Evolutionary conservation across 2,797 vertebrate genomes (phyloP).

Genomic region (Lates japonicus): DNA sequence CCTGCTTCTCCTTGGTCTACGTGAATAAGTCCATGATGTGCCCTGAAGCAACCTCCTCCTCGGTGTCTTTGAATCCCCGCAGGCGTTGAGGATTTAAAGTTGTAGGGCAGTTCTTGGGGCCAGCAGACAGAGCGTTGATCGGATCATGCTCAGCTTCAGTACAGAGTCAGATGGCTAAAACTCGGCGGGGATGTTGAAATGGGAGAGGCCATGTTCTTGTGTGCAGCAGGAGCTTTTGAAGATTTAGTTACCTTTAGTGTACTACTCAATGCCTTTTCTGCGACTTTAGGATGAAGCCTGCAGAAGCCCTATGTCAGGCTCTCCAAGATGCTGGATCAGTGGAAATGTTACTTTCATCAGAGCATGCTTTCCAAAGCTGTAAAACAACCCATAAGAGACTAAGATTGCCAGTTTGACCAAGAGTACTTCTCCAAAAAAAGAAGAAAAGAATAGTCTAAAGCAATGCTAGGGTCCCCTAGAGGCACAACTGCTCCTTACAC

Average conservation of each 20-base stretch:
- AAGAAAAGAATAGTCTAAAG: not conserved
- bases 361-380: constrained; percentile 27
- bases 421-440: not conserved
- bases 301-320: constrained; percentile 9
- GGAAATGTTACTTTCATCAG: constrained; percentile 35
- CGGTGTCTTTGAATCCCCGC: constrained; percentile 49
- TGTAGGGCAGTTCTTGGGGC: constrained; percentile 51
- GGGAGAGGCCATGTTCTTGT: constrained; percentile 31
- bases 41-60: constrained; percentile 62
- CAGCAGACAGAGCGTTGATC: constrained; percentile 69
- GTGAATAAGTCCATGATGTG: constrained; percentile 50
- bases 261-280: constrained; percentile 33
- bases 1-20: constrained; percentile 34
- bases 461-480: not conserved
- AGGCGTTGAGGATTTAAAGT: constrained; percentile 63
- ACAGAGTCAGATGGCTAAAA: constrained; percentile 36
- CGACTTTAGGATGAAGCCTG: constrained; percentile 25
- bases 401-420: not conserved
- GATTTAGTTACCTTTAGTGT: constrained; percentile 52
- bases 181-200: constrained; percentile 54
- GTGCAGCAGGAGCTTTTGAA: constrained; percentile 44
- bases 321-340: constrained; percentile 13
- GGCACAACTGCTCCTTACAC: not conserved
- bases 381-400: constrained; percentile 27
- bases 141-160: constrained; percentile 52